Conservation (phyloP, 2,888 invertebrate species). For the Hydraecia micacea region DNA sequence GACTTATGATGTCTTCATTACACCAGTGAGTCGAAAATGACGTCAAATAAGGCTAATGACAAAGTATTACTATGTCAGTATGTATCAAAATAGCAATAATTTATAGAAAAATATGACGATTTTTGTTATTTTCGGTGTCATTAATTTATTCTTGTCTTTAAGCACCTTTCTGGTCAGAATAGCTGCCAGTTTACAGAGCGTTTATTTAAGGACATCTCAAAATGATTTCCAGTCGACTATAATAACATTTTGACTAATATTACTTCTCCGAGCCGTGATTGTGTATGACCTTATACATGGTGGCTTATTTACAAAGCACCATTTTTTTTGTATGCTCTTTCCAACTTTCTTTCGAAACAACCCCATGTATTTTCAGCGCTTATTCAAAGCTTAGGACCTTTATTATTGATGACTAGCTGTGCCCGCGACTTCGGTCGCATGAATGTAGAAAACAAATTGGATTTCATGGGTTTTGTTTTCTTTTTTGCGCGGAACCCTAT, state of each 20-base stretch:
- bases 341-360: neutral
- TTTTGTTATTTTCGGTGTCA: neutral
- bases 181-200: neutral
- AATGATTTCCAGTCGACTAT: neutral
- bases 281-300: neutral
- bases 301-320: neutral
- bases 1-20: constrained; percentile 3
- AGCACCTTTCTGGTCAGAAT: neutral
- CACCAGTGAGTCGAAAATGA: neutral
- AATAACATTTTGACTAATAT: too few species aligned
- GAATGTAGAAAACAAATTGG: too few species aligned
- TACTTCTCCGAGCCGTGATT: too few species aligned
- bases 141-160: neutral
- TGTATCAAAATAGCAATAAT: neutral
- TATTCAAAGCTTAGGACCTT: too few species aligned
- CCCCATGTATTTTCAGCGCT: too few species aligned
- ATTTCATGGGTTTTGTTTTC: too few species aligned
- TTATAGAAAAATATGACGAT: neutral
- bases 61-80: neutral
- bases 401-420: too few species aligned
- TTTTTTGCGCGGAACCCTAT: too few species aligned
- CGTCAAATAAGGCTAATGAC: constrained; percentile 1
- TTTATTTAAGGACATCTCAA: constrained; percentile 17
- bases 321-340: neutral
- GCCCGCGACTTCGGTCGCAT: too few species aligned